Base-by-base conservation (phyloP, 2,888 invertebrate species). In the Rhynchonema sp. region DNA sequence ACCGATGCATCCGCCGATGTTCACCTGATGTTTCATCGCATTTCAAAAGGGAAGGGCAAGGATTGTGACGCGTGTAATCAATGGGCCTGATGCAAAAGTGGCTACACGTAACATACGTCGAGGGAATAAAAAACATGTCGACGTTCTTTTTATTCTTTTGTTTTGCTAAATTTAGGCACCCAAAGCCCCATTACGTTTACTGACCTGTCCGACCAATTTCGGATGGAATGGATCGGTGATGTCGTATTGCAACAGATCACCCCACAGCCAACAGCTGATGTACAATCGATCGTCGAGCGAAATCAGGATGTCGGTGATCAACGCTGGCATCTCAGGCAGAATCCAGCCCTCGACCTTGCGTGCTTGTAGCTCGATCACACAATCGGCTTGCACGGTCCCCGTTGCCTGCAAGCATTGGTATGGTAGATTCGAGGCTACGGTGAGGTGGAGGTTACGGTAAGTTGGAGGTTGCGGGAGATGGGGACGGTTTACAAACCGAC, bases 201-300 rank as follows among this genome's bases (percentile, higher is more conserved):
- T 26, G 23, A 92, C 76, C 76, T 86, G 87, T 0, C 84, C 82
- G 62, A 75, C 75, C 23, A 94, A 77, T 73, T 83, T 86, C 0
- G 94, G 91, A 58, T 86, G 77, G 46, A 80, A 77, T 0, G 84
- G 82, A 71, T 92, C 83, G 0, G 83, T 81, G 62, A 98, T 83
- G 73, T 96, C 89, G 72, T 96, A 96, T 71, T 96, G 96, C 55
- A 91, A 81, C 3, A 98, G 82, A 72, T 96, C 94, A 23, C 81
- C 94, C 69, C 92, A 92, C 0, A 87, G 74, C 90, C 91, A 98
- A 61, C 85, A 85, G 62, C 76, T 75, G 56, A 88, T 79, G 76
- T 91, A 96, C 26, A 98, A 75, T n/a, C 54, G 53, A 75, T 96
- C 96, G 72, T 98, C 92, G 74, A 98, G 76, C 0, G 94, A 96